Conservation (phyloP, 2,113 vertebrate species). For the Rhinolophus ferrumequinum region DNA sequence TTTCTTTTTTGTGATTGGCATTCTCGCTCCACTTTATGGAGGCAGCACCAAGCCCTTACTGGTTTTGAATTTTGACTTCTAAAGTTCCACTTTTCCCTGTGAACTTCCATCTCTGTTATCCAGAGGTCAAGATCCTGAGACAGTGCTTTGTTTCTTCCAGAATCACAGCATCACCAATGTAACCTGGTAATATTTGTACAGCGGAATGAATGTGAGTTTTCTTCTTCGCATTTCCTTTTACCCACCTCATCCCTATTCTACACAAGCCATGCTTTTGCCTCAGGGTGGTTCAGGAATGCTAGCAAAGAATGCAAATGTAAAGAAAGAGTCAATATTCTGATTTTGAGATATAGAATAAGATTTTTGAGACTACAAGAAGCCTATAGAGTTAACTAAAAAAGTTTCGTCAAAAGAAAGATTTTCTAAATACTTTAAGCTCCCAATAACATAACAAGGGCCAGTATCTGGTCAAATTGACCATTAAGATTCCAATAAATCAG, state of each 20-base stretch:
- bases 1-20: not conserved
- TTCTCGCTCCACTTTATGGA: not conserved
- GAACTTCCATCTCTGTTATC: not conserved
- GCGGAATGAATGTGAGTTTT: not conserved
- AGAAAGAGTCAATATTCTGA: not conserved
- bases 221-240: not conserved
- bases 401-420: not conserved
- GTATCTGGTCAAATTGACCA: not conserved
- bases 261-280: not conserved
- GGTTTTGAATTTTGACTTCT: not conserved
- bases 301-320: not conserved
- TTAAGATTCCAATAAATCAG: not conserved
- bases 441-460: not conserved
- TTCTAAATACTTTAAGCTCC: not conserved
- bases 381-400: not conserved
- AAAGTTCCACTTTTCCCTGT: not conserved
- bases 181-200: not conserved
- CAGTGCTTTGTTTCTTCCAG: not conserved
- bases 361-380: not conserved
- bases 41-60: not conserved
- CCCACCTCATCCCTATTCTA: not conserved
- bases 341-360: not conserved
- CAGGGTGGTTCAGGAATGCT: not conserved
- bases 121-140: not conserved
- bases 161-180: accelerated